phyloP scores from a whole-genome alignment of 2,888 invertebrate genomes.

The Ptilodon capucinus region DNA sequence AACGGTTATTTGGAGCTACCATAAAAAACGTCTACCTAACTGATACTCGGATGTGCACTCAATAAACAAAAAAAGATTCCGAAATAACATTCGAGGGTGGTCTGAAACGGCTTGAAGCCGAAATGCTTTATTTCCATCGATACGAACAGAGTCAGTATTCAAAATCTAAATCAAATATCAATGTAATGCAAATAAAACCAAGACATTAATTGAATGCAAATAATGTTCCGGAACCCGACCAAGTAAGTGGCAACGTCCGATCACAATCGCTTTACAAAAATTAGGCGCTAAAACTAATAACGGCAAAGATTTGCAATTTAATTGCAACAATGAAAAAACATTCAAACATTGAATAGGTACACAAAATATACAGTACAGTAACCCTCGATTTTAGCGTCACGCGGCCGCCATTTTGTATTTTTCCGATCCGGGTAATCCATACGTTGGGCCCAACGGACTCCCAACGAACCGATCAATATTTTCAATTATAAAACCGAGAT shows the following conservation, averaged over 20 bases:
- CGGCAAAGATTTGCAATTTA: no score
- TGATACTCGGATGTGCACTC: slow-evolving; percentile 1
- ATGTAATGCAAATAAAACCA: no score
- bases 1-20: not conserved
- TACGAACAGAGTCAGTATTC: not conserved
- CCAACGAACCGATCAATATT: slow-evolving; percentile 5
- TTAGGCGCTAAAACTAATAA: no score
- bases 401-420: slow-evolving; percentile 29
- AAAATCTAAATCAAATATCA: slow-evolving; percentile 10
- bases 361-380: not conserved
- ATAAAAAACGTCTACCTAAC: slow-evolving; percentile 1
- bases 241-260: not conserved
- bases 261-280: not conserved
- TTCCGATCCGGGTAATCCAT: slow-evolving; percentile 8
- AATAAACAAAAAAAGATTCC: not conserved
- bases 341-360: not conserved
- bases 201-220: no score
- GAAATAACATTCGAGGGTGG: slow-evolving; percentile 3
- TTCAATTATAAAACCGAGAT: no score
- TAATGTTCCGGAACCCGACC: no score
- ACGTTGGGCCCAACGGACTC: slow-evolving; percentile 2
- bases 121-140: not conserved
- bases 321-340: not conserved
- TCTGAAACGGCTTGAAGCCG: not conserved
- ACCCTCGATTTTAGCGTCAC: slow-evolving; percentile 19